Percentiles rank a stretch among this genome's conserved stretches.
Conservation (phyloP, 2,113 vertebrate genomes). For the Rhabdomys dilectus region DNA sequence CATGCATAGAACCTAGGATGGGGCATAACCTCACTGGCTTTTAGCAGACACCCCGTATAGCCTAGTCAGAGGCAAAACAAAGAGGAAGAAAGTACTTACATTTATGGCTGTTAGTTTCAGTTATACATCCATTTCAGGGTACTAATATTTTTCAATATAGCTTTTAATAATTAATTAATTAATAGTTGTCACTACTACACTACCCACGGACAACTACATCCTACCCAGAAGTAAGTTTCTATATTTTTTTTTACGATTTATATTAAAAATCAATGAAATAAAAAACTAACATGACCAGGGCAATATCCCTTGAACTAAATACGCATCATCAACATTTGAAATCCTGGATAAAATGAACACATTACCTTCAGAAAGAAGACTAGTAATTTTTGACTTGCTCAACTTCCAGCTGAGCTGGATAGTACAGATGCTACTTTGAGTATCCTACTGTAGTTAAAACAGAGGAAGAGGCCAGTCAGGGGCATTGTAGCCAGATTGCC, state of each 20-base stretch:
- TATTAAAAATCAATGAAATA: not conserved
- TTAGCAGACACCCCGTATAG: not conserved
- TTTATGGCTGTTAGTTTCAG: not conserved
- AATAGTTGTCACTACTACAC: not conserved
- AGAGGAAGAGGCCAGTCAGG: not conserved
- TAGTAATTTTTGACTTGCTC: not conserved
- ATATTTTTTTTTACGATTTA: not conserved
- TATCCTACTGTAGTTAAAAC: not conserved
- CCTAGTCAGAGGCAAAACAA: not conserved
- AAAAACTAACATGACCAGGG: too few relatives aligned
- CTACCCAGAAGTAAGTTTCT: not conserved
- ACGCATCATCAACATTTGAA: too few relatives aligned
- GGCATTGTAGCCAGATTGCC: too few relatives aligned
- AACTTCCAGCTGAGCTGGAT: not conserved
- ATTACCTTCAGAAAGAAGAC: not conserved
- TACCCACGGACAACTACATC: not conserved
- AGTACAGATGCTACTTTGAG: not conserved
- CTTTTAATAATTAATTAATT: not conserved
- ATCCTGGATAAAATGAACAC: not conserved
- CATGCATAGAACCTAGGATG: too few relatives aligned
- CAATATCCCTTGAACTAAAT: not conserved
- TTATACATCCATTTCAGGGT: not conserved
- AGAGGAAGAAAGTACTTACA: rapidly evolving
- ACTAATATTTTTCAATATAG: not conserved
- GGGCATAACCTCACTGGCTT: not conserved